A percentile compares a stretch with the other conserved stretches of the same genome.
phyloP scores from a whole-genome alignment of 2,888 invertebrate genomes.

The Patella pellucida region DNA sequence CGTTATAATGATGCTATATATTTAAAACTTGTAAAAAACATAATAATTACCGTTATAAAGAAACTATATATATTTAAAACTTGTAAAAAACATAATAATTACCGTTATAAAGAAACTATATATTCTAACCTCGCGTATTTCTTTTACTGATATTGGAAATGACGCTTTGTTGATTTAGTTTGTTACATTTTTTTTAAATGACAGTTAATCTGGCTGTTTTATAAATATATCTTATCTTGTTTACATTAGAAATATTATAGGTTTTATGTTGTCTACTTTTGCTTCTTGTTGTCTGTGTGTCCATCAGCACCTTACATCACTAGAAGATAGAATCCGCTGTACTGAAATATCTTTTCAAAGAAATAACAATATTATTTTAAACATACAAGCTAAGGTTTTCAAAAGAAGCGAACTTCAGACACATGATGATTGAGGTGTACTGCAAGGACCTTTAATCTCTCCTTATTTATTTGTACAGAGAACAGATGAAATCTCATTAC shows the following conservation, averaged over 20 bases:
- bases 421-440: background rate
- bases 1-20: too few species aligned
- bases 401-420: background rate
- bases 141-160: too few species aligned
- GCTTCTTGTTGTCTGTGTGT: background rate
- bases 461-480: slow-evolving; percentile 8
- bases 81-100: too few species aligned
- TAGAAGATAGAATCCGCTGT: background rate
- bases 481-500: background rate
- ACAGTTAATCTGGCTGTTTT: background rate
- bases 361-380: slow-evolving; percentile 12
- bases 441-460: background rate
- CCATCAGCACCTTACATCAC: background rate
- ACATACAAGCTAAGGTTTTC: background rate
- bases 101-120: too few species aligned
- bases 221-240: background rate
- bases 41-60: too few species aligned
- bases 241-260: slow-evolving; percentile 2
- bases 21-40: too few species aligned
- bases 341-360: slow-evolving; percentile 11
- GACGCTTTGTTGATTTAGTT: too few species aligned
- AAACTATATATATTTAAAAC: too few species aligned
- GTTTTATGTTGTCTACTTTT: slow-evolving; percentile 7
- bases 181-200: too few species aligned
- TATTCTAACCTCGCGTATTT: too few species aligned